Conservation (phyloP, 2,113 vertebrate genomes). For the Sapajus apella region DNA sequence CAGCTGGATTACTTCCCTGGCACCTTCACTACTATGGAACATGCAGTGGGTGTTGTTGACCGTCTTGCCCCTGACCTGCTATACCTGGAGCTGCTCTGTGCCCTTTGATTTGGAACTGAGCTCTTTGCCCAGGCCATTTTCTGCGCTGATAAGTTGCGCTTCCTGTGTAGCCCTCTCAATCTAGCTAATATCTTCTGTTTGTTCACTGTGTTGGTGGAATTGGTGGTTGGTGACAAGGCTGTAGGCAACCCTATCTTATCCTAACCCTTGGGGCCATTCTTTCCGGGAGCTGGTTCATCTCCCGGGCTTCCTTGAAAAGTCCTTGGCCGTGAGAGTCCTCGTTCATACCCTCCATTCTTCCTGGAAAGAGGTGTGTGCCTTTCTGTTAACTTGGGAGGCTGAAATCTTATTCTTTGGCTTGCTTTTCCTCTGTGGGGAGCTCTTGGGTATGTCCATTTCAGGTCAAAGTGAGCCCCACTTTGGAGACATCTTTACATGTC, state of each 20-base stretch:
- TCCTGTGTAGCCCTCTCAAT: constrained; percentile 72
- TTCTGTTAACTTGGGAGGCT: constrained; percentile 71
- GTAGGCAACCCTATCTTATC: not conserved
- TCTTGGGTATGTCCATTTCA: constrained; percentile 36
- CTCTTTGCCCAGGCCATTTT: constrained; percentile 65
- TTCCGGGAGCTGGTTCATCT: constrained; percentile 64
- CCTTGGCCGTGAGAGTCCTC: constrained; percentile 66
- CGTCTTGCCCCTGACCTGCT: constrained; percentile 46
- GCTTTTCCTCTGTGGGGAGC: constrained; percentile 70
- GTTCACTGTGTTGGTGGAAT: constrained; percentile 70
- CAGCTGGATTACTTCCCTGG: constrained; percentile 67
- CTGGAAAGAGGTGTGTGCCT: constrained; percentile 66
- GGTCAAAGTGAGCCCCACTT: constrained; percentile 11
- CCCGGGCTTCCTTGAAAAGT: constrained; percentile 70
- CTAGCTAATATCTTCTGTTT: constrained; percentile 72
- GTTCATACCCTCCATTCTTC: constrained; percentile 64
- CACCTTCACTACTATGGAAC: not conserved
- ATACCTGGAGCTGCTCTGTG: constrained; percentile 71
- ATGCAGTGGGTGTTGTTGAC: not conserved
- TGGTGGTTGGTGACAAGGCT: constrained; percentile 43
- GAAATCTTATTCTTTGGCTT: constrained; percentile 76
- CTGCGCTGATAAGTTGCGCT: constrained; percentile 75
- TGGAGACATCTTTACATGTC: constrained; percentile 62
- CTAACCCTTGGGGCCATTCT: constrained; percentile 50
- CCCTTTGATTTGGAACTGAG: constrained; percentile 77